These are phyloP conservation scores for Anagrus nilaparvatae DNA, from an alignment of 1,140 invertebrate species.

Conservation along the genomic window DNA sequence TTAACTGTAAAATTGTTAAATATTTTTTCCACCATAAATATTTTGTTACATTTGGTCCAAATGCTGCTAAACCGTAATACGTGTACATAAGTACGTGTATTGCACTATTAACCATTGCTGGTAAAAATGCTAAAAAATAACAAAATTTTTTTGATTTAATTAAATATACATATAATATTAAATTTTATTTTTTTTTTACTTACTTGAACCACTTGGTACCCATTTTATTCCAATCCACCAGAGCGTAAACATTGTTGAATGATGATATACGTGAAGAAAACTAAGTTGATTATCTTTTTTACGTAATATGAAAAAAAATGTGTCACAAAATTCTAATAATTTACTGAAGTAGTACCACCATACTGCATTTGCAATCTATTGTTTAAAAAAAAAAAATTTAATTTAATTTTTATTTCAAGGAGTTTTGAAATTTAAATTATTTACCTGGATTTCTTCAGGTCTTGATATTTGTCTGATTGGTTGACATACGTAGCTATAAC, in stretches of 20 bases:
- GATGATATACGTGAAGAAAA: conserved; percentile 86
- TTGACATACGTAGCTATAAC: conserved; percentile 85
- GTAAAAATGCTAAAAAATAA: conserved; percentile 62
- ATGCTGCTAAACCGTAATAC: conserved; percentile 78
- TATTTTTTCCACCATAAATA: conserved; percentile 95
- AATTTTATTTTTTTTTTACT: conserved; percentile 33
- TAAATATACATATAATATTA: background rate
- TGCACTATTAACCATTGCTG: conserved; percentile 81
- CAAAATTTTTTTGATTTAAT: conserved; percentile 1
- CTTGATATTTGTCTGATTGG: conserved; percentile 71
- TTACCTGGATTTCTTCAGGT: conserved; percentile 74
- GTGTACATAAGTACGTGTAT: conserved; percentile 91
- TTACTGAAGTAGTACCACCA: conserved; percentile 98
- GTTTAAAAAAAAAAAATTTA: conserved; percentile 10
- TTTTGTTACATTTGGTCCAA: conserved; percentile 66
- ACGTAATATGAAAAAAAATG: conserved; percentile 80
- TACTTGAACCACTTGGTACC: conserved; percentile 88
- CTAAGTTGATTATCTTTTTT: conserved; percentile 82
- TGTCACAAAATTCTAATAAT: conserved; percentile 86
- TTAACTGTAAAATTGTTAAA: conserved; percentile 75
- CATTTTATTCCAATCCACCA: conserved; percentile 97
- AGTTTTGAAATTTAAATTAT: conserved; percentile 15
- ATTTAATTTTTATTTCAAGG: background rate
- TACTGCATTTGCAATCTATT: conserved; percentile 80
- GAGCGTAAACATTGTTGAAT: conserved; percentile 82